phyloP scores from a whole-genome alignment of 2,797 vertebrate species.

The Helarctos malayanus region DNA sequence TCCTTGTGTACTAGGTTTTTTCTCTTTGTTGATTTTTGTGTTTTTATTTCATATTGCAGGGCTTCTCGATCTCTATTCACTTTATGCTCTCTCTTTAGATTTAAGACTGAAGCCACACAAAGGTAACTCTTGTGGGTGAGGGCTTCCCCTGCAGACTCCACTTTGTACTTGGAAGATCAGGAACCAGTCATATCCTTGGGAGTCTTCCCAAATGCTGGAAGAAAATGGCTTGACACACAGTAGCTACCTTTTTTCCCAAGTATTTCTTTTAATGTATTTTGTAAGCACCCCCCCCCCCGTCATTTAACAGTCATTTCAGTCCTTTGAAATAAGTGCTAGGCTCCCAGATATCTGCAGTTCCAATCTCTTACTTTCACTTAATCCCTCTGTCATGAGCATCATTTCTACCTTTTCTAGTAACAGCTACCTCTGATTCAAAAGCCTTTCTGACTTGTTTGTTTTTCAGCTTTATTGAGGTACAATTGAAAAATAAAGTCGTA shows the following conservation, averaged over 20 bases:
- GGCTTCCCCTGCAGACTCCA: background rate
- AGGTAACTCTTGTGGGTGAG: background rate
- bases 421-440: background rate
- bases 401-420: background rate
- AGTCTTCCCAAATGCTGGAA: background rate
- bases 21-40: background rate
- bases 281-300: fast-evolving
- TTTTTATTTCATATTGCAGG: background rate
- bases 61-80: background rate
- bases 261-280: background rate
- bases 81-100: background rate
- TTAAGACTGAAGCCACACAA: background rate
- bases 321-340: background rate
- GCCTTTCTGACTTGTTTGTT: background rate
- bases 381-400: background rate
- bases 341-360: background rate
- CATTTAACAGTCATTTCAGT: background rate
- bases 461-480: background rate
- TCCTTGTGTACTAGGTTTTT: background rate
- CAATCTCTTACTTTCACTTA: background rate
- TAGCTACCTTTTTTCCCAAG: background rate
- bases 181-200: background rate
- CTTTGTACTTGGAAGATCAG: background rate
- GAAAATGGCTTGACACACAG: background rate
- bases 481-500: background rate